These are phyloP conservation scores for Cheilosia soror DNA, from an alignment of 2,888 invertebrate genomes.

Conservation along the genomic window DNA sequence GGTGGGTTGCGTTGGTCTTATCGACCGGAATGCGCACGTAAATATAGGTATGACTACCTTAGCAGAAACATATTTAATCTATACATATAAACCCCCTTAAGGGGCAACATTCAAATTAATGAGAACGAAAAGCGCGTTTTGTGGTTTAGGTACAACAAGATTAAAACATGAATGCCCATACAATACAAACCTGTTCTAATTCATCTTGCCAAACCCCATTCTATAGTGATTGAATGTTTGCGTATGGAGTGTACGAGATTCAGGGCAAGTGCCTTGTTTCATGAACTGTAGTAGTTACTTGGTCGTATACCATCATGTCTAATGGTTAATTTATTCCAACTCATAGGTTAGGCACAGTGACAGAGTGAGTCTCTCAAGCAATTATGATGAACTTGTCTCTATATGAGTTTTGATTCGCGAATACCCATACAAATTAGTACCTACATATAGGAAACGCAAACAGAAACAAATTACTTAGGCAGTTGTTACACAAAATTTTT, in stretches of 20 bases:
- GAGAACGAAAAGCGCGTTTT: slow-evolving; percentile 57
- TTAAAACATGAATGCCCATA: slow-evolving; percentile 27
- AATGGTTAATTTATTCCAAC: slow-evolving; percentile 56
- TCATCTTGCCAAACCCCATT: slow-evolving; percentile 26
- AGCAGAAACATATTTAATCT: slow-evolving; percentile 53
- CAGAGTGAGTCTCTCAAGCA: background rate
- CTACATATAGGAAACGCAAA: slow-evolving; percentile 12
- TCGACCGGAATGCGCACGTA: slow-evolving; percentile 36
- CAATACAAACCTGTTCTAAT: slow-evolving; percentile 58
- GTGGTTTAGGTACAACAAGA: slow-evolving; percentile 22
- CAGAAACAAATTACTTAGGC: background rate
- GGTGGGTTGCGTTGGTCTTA: slow-evolving; percentile 9
- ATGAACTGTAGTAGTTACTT: slow-evolving; percentile 67
- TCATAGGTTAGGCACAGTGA: background rate
- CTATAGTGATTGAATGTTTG: slow-evolving; percentile 66
- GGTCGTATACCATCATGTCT: slow-evolving; percentile 50
- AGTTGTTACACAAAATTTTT: too few species aligned
- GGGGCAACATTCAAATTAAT: slow-evolving; percentile 61
- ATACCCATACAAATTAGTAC: slow-evolving; percentile 6
- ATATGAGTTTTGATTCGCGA: slow-evolving; percentile 12
- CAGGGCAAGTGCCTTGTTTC: slow-evolving; percentile 45
- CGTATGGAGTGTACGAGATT: slow-evolving; percentile 49
- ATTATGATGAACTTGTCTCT: slow-evolving; percentile 1
- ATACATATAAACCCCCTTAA: slow-evolving; percentile 56
- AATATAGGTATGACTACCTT: slow-evolving; percentile 41